Conservation (phyloP, 2,888 invertebrate genomes). For the Ectropis crepuscularia region DNA sequence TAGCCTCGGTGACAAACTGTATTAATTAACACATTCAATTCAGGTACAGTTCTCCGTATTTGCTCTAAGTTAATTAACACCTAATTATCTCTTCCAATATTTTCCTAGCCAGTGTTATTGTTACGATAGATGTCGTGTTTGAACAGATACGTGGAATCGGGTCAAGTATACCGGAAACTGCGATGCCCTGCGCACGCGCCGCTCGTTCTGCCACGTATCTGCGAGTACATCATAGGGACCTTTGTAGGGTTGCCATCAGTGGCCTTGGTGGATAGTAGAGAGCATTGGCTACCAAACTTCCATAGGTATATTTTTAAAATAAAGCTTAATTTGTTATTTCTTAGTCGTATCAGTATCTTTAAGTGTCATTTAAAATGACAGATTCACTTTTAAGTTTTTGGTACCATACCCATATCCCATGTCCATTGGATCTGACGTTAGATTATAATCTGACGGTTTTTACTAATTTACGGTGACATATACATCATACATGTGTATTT, state of each 20-base stretch:
- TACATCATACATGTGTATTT: not conserved
- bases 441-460: too few species aligned
- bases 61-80: slow-evolving; percentile 20
- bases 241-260: slow-evolving; percentile 13
- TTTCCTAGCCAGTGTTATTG: slow-evolving; percentile 42
- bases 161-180: slow-evolving; percentile 81
- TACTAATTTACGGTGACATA: too few species aligned
- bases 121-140: slow-evolving; percentile 45
- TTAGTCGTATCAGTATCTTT: too few species aligned
- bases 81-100: slow-evolving; percentile 39
- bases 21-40: slow-evolving; percentile 7
- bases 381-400: too few species aligned
- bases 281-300: too few species aligned
- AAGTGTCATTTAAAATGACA: too few species aligned
- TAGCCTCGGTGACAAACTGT: not conserved
- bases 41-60: not conserved
- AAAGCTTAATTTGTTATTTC: too few species aligned
- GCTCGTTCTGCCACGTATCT: slow-evolving; percentile 68
- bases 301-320: too few species aligned
- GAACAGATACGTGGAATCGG: slow-evolving; percentile 63
- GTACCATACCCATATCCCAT: too few species aligned
- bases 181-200: slow-evolving; percentile 65
- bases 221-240: slow-evolving; percentile 46
- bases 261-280: not conserved
- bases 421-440: too few species aligned